Base-by-base conservation (phyloP, 30 jellyfish, hydroid and myxozoan genomes). In the Hydractinia symbiolongicarpus region DNA sequence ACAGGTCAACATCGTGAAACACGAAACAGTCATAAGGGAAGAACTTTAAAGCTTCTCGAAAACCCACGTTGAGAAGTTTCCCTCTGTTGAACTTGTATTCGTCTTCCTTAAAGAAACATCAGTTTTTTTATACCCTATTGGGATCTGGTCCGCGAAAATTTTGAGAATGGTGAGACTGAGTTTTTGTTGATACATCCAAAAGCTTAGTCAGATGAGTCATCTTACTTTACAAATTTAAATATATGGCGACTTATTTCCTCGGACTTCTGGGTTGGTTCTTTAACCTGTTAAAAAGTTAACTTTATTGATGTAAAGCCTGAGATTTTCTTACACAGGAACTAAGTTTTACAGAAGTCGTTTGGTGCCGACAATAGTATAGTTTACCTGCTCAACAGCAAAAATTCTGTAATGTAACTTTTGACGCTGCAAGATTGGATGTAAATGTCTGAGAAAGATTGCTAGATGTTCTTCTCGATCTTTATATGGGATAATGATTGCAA, bases 11-110 rank as follows among this genome's bases (percentile, higher is more conserved):
- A 60, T 84, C 93, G 52, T 58, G 84, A 49, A 74, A 74, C 5
- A 84, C 78, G 4, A 84, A 57, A 55, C 93, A 84, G 60, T 61
- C 67, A 58, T 73, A 84, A 13, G 79, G 66, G 19, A 53, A 81
- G 55, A 13, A 55, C 55, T 84, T 84, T 58, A 10, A 16, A 9
- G 92, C 91, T 79, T 84, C 93, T 5, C 13, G 44, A 5, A 19
- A 75, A 7, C 93, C 93, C 30, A 84, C 91, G 64, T 84, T 84
- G 49, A 84, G 16, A 4, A 84, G 80, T 58, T 57, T 78, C 8
- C 91, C 93, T 52, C 93, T n/a, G 55, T 84, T 84, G 55, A 84
- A 84, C 7, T 84, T 83, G 9, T 60, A n/a, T 49, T 53, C 66
- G 58, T 61, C 89, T 6, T 44, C 52, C 90, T 73, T 53, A 81